Conservation (phyloP, 1,140 invertebrate genomes). For the Anastrepha obliqua region DNA sequence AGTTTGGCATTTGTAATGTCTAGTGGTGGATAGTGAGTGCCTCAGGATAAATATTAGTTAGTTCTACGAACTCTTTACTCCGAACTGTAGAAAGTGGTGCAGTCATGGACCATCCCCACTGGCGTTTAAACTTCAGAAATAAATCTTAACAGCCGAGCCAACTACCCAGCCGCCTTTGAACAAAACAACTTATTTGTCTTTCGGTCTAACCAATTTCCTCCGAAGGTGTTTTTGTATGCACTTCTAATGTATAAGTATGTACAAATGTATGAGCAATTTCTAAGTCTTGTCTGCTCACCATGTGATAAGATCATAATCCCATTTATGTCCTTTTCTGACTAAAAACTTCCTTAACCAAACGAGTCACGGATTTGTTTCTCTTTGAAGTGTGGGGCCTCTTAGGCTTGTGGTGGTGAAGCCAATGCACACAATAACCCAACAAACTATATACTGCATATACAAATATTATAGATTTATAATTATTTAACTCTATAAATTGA, state of each 20-base stretch:
- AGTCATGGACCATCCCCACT: not conserved
- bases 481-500: too few species aligned
- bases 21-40: not conserved
- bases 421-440: not conserved
- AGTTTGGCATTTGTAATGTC: conserved; percentile 39
- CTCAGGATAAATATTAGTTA: conserved; percentile 28
- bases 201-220: conserved; percentile 38
- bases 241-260: not conserved
- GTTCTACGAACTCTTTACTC: not conserved
- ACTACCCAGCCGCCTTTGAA: conserved; percentile 64
- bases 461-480: too few species aligned
- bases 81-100: too few species aligned
- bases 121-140: conserved; percentile 71
- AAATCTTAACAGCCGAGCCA: conserved; percentile 63
- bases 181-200: conserved; percentile 53
- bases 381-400: not conserved
- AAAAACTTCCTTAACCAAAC: conserved; percentile 30
- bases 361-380: not conserved
- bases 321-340: conserved; percentile 70
- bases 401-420: not conserved
- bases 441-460: not conserved
- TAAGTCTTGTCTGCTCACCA: conserved; percentile 64
- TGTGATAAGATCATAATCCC: conserved; percentile 75
- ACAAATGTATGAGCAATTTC: not conserved
- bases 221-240: conserved; percentile 9